Base-by-base conservation (phyloP, 1,140 invertebrate genomes). In the Chironomus tepperi region DNA sequence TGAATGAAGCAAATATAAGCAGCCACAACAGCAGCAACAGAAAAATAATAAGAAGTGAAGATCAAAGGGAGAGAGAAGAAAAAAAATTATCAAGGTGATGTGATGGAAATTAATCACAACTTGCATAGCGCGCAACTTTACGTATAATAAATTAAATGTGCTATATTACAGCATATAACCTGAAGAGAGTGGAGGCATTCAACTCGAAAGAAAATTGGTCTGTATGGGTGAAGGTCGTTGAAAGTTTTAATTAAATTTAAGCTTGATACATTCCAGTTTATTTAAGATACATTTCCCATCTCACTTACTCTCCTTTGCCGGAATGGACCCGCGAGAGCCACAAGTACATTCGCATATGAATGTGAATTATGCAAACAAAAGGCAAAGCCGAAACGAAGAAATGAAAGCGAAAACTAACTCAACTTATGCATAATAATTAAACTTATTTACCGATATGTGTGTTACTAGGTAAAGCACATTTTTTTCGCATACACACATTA, bases 151-250 rank as follows among this genome's bases (percentile, higher is more conserved):
- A 57, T n/a, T 57, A 57, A 15, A n/a, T n/a, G 47, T n/a, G 47
- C 47, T n/a, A 34, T 34, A 34, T 34, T 34, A 34, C 24, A 34
- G 24, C 24, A 34, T 34, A 34, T n/a, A n/a, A 15, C 43, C 12
- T 12, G 10, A 57, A 57, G 47, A 57, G 47, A 57, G 47, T 57
- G 47, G n/a, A 57, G 47, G 47, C 47, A 57, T n/a, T 57, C 12
- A 57, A 57, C 47, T 57, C 47, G 47, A 57, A 57, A n/a, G n/a
- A 34, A 34, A 15, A 57, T 5, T 57, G 2, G 12, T 57, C 47
- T n/a, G 47, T 57, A 57, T 57, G 47, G 47, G 47, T 57, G 47
- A 57, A 57, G 47, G 47, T 57, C 47, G 47, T 57, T 57, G 47
- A 57, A 57, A 57, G 47, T 57, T 57, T 57, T 57, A 57, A 57